Conservation (phyloP, 2,888 invertebrate species). For the Acrobeloides nanus region DNA sequence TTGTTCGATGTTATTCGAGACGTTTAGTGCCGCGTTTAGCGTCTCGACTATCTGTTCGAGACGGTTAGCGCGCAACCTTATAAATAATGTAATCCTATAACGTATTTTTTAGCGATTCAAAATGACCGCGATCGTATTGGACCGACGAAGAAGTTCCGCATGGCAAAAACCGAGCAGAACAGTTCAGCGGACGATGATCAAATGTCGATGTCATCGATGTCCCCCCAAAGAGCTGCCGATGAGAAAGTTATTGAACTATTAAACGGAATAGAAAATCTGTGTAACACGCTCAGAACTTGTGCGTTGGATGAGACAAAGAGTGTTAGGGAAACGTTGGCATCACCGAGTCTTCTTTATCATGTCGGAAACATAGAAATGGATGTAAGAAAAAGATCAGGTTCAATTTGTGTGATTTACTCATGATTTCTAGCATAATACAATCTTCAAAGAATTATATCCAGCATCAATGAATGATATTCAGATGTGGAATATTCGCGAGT, state of each 20-base stretch:
- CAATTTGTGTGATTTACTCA: neutral
- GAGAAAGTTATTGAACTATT: slow-evolving; percentile 22
- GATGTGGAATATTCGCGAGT: slow-evolving; percentile 53
- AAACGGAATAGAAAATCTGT: slow-evolving; percentile 40
- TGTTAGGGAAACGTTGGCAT: slow-evolving; percentile 27
- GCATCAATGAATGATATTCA: slow-evolving; percentile 53
- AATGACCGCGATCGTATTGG: slow-evolving; percentile 52
- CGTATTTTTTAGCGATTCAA: slow-evolving; percentile 47
- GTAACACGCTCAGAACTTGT: slow-evolving; percentile 40
- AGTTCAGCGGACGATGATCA: slow-evolving; percentile 32
- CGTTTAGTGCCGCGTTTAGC: no score
- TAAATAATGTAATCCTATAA: neutral
- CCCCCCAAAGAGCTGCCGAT: slow-evolving; percentile 19
- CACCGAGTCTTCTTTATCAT: slow-evolving; percentile 40
- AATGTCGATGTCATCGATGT: slow-evolving; percentile 24
- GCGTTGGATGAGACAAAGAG: slow-evolving; percentile 40
- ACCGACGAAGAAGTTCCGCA: slow-evolving; percentile 45
- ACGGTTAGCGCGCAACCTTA: no score
- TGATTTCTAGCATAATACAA: slow-evolving; percentile 36
- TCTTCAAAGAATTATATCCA: slow-evolving; percentile 48
- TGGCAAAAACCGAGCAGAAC: slow-evolving; percentile 19
- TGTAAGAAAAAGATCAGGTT: slow-evolving; percentile 19
- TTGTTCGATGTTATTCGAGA: no score
- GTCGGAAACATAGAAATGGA: slow-evolving; percentile 40
- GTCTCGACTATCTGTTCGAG: no score